A percentile compares a stretch with the other conserved stretches of the same genome.
Evolutionary conservation across 1,140 invertebrate genomes (phyloP).

Genomic region (Halictus rubicundus): DNA sequence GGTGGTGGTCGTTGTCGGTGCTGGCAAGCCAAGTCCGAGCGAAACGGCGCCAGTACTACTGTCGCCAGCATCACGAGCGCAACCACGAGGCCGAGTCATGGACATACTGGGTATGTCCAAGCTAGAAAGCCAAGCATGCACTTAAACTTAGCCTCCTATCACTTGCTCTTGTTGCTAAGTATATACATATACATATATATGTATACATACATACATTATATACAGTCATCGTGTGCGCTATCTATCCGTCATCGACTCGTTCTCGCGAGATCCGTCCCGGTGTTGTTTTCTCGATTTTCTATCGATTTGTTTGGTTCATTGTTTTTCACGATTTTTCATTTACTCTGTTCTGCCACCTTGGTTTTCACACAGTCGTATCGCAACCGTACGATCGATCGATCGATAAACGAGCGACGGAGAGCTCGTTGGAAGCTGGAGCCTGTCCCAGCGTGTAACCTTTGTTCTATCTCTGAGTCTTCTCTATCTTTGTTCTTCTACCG

Average conservation of each 20-base stretch:
- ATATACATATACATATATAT: no score
- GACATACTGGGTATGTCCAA: conserved; percentile 81
- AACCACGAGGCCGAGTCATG: conserved; percentile 76
- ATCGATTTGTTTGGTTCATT: background rate
- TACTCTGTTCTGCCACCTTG: no score
- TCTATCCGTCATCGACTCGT: no score
- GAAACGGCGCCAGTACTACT: conserved; percentile 79
- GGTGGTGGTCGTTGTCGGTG: conserved; percentile 62
- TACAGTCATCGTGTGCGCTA: no score
- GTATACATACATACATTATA: no score
- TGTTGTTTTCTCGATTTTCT: no score
- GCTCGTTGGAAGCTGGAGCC: conserved; percentile 18
- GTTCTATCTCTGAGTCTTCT: background rate
- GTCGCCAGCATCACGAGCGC: conserved; percentile 78
- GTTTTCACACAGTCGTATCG: no score
- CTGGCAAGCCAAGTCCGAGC: conserved; percentile 75
- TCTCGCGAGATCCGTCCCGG: no score
- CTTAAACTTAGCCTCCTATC: conserved; percentile 66
- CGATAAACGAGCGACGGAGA: background rate
- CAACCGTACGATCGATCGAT: conserved; percentile 26
- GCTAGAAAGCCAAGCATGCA: conserved; percentile 74
- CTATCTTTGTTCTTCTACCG: background rate
- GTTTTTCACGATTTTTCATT: no score
- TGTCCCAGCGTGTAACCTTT: conserved; percentile 16
- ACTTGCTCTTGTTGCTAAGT: conserved; percentile 18